These are phyloP conservation scores for Aphidius gifuensis DNA, from an alignment of 1,140 invertebrate species.

Conservation along the genomic window DNA sequence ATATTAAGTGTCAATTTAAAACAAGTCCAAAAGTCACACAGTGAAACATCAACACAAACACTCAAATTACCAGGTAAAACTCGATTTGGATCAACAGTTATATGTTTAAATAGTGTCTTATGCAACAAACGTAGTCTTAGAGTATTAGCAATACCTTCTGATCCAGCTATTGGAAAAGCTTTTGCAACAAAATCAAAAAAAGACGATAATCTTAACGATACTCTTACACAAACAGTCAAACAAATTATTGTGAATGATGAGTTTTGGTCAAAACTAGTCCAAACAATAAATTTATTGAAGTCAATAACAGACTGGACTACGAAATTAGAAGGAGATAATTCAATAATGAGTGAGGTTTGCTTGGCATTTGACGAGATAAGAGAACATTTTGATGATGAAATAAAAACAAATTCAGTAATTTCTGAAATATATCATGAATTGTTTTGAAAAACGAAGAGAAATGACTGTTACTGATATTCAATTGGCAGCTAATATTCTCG, in stretches of 20 bases:
- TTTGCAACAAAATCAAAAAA: not conserved
- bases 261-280: conserved; percentile 19
- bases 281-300: conserved; percentile 21
- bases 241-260: conserved; percentile 23
- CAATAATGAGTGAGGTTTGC: conserved; percentile 18
- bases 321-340: conserved; percentile 18
- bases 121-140: conserved; percentile 27
- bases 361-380: conserved; percentile 22
- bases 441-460: conserved; percentile 4
- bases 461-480: not conserved
- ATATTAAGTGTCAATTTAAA: conserved; percentile 17
- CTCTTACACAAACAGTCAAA: conserved; percentile 14
- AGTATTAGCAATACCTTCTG: conserved; percentile 19
- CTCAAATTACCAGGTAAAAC: conserved; percentile 29
- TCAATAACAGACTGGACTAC: conserved; percentile 24
- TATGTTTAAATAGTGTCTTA: conserved; percentile 21
- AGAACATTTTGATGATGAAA: conserved; percentile 12
- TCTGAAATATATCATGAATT: not conserved
- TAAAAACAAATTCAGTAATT: conserved; percentile 6
- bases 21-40: conserved; percentile 22
- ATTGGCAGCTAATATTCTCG: too few species aligned
- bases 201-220: not conserved
- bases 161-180: not conserved
- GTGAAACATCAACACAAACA: conserved; percentile 13
- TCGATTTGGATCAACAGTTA: conserved; percentile 21